These are phyloP conservation scores for Colletes latitarsis DNA, from an alignment of 1,140 invertebrate species.

Conservation along the genomic window DNA sequence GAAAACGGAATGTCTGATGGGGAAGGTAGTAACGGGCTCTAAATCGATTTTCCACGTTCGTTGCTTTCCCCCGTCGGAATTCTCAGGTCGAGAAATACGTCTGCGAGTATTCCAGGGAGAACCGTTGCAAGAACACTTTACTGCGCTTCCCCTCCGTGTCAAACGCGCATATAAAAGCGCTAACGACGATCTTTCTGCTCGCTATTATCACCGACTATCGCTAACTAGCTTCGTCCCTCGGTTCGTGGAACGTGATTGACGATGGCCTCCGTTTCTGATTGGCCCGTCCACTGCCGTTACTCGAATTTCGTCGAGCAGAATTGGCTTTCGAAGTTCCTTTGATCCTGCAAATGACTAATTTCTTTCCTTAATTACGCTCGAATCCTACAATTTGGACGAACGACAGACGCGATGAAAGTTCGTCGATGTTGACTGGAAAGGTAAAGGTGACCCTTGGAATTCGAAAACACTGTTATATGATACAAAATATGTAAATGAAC, in stretches of 20 bases:
- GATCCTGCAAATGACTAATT: too few species aligned
- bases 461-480: too few species aligned
- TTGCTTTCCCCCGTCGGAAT: neutral
- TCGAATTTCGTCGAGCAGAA: neutral
- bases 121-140: conserved; percentile 7
- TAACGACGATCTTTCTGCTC: conserved; percentile 45
- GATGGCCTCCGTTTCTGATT: conserved; percentile 44
- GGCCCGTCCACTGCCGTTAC: neutral
- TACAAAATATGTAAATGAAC: too few species aligned
- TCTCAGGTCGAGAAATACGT: neutral
- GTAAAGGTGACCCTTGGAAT: too few species aligned
- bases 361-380: neutral
- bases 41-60: too few species aligned
- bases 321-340: neutral
- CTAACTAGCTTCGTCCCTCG: conserved; percentile 44
- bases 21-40: too few species aligned
- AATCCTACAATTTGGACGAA: neutral
- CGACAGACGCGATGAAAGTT: too few species aligned
- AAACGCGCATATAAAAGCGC: conserved; percentile 24
- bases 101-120: neutral
- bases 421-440: too few species aligned
- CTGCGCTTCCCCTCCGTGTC: neutral
- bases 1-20: too few species aligned
- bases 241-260: conserved; percentile 59
- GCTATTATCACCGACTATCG: conserved; percentile 50